Base-by-base conservation (phyloP, 2,113 vertebrate species). In the Cyphomyrus plagiostoma region DNA sequence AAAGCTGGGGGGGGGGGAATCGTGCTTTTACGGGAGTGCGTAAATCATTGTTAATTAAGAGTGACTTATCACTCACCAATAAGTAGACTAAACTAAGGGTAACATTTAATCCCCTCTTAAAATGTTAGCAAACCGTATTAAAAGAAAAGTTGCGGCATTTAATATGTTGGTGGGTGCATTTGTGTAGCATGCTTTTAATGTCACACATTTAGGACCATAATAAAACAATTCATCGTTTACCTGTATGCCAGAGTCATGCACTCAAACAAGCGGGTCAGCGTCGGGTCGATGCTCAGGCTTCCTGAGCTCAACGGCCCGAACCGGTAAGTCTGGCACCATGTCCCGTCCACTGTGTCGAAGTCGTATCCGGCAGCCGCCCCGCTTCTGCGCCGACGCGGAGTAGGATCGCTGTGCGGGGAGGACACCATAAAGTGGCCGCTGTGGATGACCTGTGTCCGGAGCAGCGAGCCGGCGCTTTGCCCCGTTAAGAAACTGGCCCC, bases 401-500 rank as follows among this genome's bases (percentile, higher is more conserved):
- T 88, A 0, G 95, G 94, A 92, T 99, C 98, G 48, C 96, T 97
- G 96, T 99, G 98, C 0, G 98, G 98, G 0, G 98, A 98, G 0
- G 98, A 99, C 92, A 99, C 97, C 98, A 99, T 99, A 94, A 99
- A 99, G 94, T 99, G 98, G 0, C 98, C 98, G 83, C 98, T 99
- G 95, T 99, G 98, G 93, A 99, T 99, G 87, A 99, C 98, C 93
- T 99, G 98, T 0, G 94, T 92, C 53, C 94, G 89, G 62, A 93
- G 91, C 85, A 94, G 90, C 0, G 89, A 56, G 1, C 88, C 92
- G 0, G 87, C 0, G 35, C 0, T 48, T 4, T 90, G 89, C 15
- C 92, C 95, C 26, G 90, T 10, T 7, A 91, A 92, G 52, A 89
- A 74, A 3, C 7, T 21, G 21, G 85, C 90, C 3, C 84, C 92